These are phyloP conservation scores for Phaonia tiefii DNA, from an alignment of 2,888 invertebrate species.

Conservation along the genomic window DNA sequence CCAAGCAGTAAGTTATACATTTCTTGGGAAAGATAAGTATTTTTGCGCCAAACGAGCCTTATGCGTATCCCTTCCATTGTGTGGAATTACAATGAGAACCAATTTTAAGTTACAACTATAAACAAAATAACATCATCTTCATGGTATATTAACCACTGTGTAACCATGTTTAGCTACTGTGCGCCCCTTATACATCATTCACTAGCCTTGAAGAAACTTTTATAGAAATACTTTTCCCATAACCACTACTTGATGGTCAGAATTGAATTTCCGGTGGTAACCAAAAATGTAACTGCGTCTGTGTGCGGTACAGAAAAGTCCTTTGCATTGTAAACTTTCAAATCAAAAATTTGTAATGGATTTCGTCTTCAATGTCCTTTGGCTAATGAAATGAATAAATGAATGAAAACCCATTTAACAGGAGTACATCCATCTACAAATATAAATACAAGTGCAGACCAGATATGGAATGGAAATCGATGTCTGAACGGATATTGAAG, in stretches of 20 bases:
- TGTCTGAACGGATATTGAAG: neutral
- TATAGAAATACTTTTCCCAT: conserved; percentile 18
- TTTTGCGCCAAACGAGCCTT: too few species aligned
- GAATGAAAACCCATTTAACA: conserved; percentile 29
- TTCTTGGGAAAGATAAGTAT: too few species aligned
- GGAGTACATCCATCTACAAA: conserved; percentile 15
- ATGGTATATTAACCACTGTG: too few species aligned
- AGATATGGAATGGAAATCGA: neutral
- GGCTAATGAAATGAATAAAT: conserved; percentile 18
- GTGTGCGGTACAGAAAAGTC: conserved; percentile 23
- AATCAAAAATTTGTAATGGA: conserved; percentile 42
- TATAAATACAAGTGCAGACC: conserved; percentile 13
- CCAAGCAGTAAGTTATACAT: too few species aligned
- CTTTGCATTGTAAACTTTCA: conserved; percentile 16
- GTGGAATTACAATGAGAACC: too few species aligned
- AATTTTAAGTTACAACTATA: too few species aligned
- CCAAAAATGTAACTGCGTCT: conserved; percentile 45
- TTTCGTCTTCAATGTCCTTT: neutral
- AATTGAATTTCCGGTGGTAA: conserved; percentile 52
- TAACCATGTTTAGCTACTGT: neutral
- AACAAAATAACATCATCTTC: too few species aligned
- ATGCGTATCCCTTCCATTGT: too few species aligned
- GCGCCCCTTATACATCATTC: too few species aligned
- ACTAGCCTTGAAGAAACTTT: neutral
- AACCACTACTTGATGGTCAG: conserved; percentile 44